These are phyloP conservation scores for Agrilus cyanescens DNA, from an alignment of 2,888 invertebrate genomes.

Conservation along the genomic window DNA sequence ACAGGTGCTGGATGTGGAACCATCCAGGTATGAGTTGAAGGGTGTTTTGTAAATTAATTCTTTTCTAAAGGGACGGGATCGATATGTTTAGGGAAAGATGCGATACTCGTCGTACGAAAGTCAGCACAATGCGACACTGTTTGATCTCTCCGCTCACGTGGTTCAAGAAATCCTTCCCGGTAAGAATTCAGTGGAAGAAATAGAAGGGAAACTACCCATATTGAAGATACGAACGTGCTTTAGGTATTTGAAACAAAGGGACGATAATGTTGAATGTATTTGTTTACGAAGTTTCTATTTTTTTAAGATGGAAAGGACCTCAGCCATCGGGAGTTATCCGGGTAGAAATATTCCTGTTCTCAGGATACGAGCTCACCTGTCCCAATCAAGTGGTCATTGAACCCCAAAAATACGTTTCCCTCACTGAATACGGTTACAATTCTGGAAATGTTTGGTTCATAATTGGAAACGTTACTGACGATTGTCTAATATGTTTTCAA, in stretches of 20 bases:
- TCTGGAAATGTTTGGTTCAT: constrained; percentile 54
- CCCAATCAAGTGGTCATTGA: constrained; percentile 36
- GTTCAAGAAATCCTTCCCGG: constrained; percentile 52
- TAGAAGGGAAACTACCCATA: constrained; percentile 53
- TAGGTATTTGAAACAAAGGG: constrained; percentile 32
- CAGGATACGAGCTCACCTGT: constrained; percentile 49
- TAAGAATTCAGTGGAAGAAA: constrained; percentile 49
- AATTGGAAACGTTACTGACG: constrained; percentile 49
- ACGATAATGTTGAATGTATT: background rate
- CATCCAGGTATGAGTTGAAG: constrained; percentile 41
- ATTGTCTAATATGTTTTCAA: constrained; percentile 51
- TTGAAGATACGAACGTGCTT: constrained; percentile 52
- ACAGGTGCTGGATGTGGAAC: constrained; percentile 59
- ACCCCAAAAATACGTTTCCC: constrained; percentile 44
- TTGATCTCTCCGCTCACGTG: constrained; percentile 51
- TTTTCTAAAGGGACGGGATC: background rate
- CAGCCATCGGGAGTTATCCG: constrained; percentile 49
- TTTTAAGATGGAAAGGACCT: constrained; percentile 46
- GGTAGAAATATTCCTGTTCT: constrained; percentile 49
- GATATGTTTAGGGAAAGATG: constrained; percentile 42
- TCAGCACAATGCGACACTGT: constrained; percentile 42
- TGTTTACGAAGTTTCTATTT: background rate
- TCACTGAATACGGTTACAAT: constrained; percentile 47
- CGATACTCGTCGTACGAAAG: constrained; percentile 51
- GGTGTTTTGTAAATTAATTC: background rate